phyloP scores from a whole-genome alignment of 1,140 invertebrate genomes.

The Caenorhabditis elegans region WBcel235 BX284605.5:11014001-11014500 shows the following conservation, averaged over 20 bases:
- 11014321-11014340: background rate
- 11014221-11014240: background rate
- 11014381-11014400: background rate
- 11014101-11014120: background rate
- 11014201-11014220: background rate
- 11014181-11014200: background rate
- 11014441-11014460: background rate
- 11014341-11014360: background rate
- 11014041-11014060: background rate
- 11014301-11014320: background rate
- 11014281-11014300: too few relatives aligned
- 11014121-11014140: background rate
- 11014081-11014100: background rate
- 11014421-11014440: background rate
- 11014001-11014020: background rate
- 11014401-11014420: conserved; percentile 3
- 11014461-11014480: conserved; percentile 12
- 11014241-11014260: conserved; percentile 2
- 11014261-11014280: background rate
- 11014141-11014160: background rate
- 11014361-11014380: background rate
- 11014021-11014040: background rate
- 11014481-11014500: background rate
- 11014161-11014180: background rate
- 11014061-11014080: too few relatives aligned